Conservation (phyloP, 2,797 vertebrate species). For the Anguilla pacifica region DNA sequence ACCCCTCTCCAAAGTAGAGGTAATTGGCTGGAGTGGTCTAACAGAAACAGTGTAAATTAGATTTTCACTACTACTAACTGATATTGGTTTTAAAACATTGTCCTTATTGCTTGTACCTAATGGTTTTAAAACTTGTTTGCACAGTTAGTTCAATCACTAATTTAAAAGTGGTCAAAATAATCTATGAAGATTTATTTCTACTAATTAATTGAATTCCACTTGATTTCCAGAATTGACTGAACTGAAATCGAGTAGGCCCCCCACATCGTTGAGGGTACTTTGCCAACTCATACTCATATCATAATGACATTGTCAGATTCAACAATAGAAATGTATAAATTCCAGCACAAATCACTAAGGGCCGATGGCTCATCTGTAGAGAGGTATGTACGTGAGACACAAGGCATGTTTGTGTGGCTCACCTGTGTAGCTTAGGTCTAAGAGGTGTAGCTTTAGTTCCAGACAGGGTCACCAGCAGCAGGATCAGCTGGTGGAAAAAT, state of each 20-base stretch:
- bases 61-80: neutral
- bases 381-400: neutral
- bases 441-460: constrained; percentile 59
- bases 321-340: neutral
- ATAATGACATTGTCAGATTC: neutral
- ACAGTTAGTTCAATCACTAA: neutral
- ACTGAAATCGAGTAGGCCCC: constrained; percentile 1
- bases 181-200: no score
- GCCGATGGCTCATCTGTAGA: neutral
- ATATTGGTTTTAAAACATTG: constrained; percentile 9
- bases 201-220: no score
- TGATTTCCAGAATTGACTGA: neutral
- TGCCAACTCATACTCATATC: neutral
- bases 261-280: neutral
- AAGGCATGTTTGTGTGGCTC: neutral
- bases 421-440: constrained; percentile 43
- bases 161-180: no score
- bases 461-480: constrained; percentile 65
- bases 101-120: neutral
- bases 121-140: neutral
- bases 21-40: constrained; percentile 53
- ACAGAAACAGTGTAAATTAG: constrained; percentile 15
- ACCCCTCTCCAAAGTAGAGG: constrained; percentile 28
- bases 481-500: constrained; percentile 40
- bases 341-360: neutral